Base-by-base conservation (phyloP, 2,797 vertebrate genomes). In the Xerus rutilus region DNA sequence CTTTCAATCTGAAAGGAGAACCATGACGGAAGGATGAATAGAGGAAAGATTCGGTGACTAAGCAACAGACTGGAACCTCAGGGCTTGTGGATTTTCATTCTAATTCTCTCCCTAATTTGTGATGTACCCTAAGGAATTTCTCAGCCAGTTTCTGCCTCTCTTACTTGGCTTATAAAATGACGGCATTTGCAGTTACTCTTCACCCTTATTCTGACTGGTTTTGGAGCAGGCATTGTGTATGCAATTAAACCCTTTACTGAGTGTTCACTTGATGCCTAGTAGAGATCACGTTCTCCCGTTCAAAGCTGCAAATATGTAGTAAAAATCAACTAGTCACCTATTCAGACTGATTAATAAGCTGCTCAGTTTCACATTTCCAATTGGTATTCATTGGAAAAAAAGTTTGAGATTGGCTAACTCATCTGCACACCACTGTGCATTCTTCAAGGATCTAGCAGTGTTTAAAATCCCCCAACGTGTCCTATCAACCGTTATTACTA, bases 11-110 rank as follows among this genome's bases (percentile, higher is more conserved):
- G 77, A 96, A 93, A 62, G 35, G 85, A 96, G 72, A 92, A 92
- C 49, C 96, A 92, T 96, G 81, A 90, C 90, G 93, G 82, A 97
- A 96, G 52, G 23, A 57, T 95, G 82, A 94, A 92, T 70, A 89
- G 49, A 89, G 65, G 25, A 96, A 86, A 93, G 25, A 93, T 57
- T 93, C 23, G 11, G 90, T 95, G 96, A 95, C 85, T 72, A 91
- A 96, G 70, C 93, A 96, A 67, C 77, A 94, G 94, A 94, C 89
- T 87, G 94, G 72, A 97, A 89, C 43, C 59, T 91, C 67, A 11
- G 72, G 62, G 74, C 79, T 72, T 91, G 13, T 77, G 91, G 59
- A 77, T 83, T 57, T 91, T 89, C 69, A 93, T 72, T 97, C 73
- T 74, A 70, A 96, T 86, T 86, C 86, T 94, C 62, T 81, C 62